Evolutionary conservation across 2,797 vertebrate genomes (phyloP), one percentile per base, ranked within the genome.

Genomic region (Paratrypauchen microcephalus): DNA sequence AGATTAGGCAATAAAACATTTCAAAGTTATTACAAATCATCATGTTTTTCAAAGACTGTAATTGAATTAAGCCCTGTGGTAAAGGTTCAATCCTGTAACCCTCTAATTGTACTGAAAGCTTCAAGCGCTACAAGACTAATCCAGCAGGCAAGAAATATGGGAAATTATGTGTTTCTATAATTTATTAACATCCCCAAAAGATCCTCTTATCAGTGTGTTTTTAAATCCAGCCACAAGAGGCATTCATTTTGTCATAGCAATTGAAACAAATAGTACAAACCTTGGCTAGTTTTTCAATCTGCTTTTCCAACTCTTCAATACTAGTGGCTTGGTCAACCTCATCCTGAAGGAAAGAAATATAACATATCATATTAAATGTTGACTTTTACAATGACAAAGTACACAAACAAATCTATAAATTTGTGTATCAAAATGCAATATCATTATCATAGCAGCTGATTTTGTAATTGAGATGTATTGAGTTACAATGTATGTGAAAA

Each of bases 281-380:
- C 95, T 99, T 99, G 47, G 94, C 93, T 81, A 99, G 82, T 88
- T 98, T 99, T 76, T 99, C 98, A 48, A 99, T 99, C 87, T 99
- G 98, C 83, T 99, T 99, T 89, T 99, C 97, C 66, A 99, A 92
- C 79, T 99, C 97, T 89, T 99, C 97, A 47, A 99, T 89, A 81
- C 95, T 99, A 71, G 96, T 97, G 79, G 94, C 86, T 81, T 98
- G 96, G 84, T 99, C 96, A 32, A 97, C 96, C 61, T 99, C 98
- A 91, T 99, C 97, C 97, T 99, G 81, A 67, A n/a, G 64, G 61
- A 23, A 73, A 72, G 6, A 70, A 4, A 30, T 15, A 69, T 19
- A 48, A 28, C 16, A 48, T 18, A 26, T 56, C 24, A 24, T 48
- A 63, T 28, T 18, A 4, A 28, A 26, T 16, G 41, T 5, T 19